Base-by-base conservation (phyloP, 92 coral and sea anemone genomes). In the Diadumene lineata region DNA sequence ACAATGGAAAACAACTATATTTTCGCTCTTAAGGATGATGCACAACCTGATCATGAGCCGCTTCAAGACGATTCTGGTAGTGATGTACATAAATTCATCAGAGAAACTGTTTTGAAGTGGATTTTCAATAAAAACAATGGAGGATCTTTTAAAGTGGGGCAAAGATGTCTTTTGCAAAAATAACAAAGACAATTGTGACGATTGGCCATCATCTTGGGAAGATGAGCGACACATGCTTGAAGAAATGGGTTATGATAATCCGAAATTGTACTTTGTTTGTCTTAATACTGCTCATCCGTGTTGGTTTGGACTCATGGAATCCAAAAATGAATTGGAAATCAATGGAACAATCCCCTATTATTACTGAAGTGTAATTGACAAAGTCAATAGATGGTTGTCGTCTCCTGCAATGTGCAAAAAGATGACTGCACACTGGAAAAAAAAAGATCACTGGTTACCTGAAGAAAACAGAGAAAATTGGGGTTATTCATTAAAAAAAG, bases 141-240 rank as follows among this genome's bases (percentile, higher is more conserved):
- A 84, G 75, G 82, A 84, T n/a, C 74, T 79, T 53, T 64, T 84
- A n/a, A 43, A 68, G 25, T 84, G 89, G 89, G 89, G 89, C 55
- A 79, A 74, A 74, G 73, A 84, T 26, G 67, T 84, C 31, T 64
- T 78, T 64, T 71, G 33, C 30, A 61, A 56, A 66, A 79, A 72
- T 73, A 84, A 84, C 23, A 51, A 9, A 32, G 51, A 50, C n/a
- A 73, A 46, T 24, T 24, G 24, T 19, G 86, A 71, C 58, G 60
- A 68, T 28, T 86, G 91, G 91, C 91, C 91, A 32, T 72, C 83
- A 50, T 68, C 65, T 30, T 86, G 91, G 91, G 82, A 69, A 32
- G 80, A 81, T 44, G 87, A 77, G 33, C 65, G 65, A 24, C 32
- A 23, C n/a, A 60, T 86, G 72, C 69, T 87, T 8, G 77, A 82